Evolutionary conservation across 2,113 vertebrate genomes (phyloP).

Genomic region (Coptodon rendalli): DNA sequence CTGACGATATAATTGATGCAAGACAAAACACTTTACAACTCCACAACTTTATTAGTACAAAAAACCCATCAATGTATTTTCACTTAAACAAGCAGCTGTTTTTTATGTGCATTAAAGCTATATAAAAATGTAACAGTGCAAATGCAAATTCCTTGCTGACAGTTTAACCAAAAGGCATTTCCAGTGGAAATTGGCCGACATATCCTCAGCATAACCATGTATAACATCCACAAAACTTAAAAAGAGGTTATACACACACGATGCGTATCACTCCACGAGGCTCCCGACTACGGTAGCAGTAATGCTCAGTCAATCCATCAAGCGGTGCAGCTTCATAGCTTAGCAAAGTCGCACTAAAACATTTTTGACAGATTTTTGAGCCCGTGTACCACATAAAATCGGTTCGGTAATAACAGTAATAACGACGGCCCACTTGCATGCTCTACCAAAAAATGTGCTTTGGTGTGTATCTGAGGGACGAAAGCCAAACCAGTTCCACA

Average conservation of each 20-base stretch:
- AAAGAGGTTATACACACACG: background rate
- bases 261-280: rapidly evolving
- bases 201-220: background rate
- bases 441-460: background rate
- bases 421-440: rapidly evolving
- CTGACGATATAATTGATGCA: background rate
- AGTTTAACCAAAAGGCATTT: too few species aligned
- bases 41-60: background rate
- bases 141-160: too few species aligned
- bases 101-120: background rate
- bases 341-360: background rate
- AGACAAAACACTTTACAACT: background rate
- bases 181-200: background rate
- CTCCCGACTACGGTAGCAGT: background rate
- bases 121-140: rapidly evolving
- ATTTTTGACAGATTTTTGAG: background rate
- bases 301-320: background rate
- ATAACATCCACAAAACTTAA: background rate
- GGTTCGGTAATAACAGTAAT: background rate
- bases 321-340: background rate
- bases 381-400: background rate
- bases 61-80: background rate
- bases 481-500: background rate
- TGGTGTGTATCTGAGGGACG: background rate
- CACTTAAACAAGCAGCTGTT: background rate